phyloP scores from a whole-genome alignment of 1,140 invertebrate genomes.

The Atopsyche davidsoni region DNA sequence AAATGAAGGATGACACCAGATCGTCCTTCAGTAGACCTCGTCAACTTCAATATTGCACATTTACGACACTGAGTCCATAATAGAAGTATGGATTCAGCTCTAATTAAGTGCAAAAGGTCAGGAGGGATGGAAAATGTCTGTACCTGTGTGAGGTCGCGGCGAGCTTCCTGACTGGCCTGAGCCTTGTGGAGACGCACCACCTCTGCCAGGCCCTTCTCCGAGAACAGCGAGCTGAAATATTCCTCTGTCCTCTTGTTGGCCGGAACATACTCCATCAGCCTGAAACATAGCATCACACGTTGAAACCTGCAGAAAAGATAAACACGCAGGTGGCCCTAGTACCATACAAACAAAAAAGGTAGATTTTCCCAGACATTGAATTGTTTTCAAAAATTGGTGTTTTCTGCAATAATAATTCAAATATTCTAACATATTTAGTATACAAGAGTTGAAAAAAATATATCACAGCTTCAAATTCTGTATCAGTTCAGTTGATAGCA shows the following conservation, averaged over 20 bases:
- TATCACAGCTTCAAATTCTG: too few species aligned
- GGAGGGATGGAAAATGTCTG: background rate
- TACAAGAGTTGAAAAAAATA: too few species aligned
- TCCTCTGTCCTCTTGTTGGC: conserved; percentile 87
- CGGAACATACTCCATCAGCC: conserved; percentile 88
- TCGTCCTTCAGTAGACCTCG: conserved; percentile 14
- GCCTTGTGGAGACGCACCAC: conserved; percentile 86
- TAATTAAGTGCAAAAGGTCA: background rate
- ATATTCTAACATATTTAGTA: too few species aligned
- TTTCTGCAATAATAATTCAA: too few species aligned
- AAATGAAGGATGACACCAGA: too few species aligned
- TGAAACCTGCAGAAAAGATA: too few species aligned
- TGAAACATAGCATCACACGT: too few species aligned
- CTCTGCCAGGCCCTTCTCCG: conserved; percentile 77
- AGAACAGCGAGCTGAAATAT: conserved; percentile 77
- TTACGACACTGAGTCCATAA: conserved; percentile 13
- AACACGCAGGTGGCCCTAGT: too few species aligned
- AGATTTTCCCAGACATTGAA: too few species aligned
- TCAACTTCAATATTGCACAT: conserved; percentile 17
- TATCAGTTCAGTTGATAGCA: too few species aligned
- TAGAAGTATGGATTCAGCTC: conserved; percentile 9
- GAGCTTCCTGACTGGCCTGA: conserved; percentile 80
- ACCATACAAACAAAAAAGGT: too few species aligned
- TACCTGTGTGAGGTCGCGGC: conserved; percentile 53
- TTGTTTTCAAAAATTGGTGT: too few species aligned